These are phyloP conservation scores for Monochamus alternatus DNA, from an alignment of 2,888 invertebrate genomes.

Conservation along the genomic window DNA sequence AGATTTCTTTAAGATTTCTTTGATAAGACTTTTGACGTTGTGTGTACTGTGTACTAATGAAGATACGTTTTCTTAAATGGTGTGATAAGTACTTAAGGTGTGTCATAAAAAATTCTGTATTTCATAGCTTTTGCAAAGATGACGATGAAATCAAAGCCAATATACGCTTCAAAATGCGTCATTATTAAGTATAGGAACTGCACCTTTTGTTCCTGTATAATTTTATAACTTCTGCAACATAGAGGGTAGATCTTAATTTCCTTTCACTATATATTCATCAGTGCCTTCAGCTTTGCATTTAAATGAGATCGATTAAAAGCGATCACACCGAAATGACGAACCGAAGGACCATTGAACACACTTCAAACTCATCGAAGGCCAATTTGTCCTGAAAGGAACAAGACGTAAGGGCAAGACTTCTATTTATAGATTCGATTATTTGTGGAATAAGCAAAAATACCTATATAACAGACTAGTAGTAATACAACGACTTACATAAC, in stretches of 20 bases:
- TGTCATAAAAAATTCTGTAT: no score
- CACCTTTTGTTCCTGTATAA: not conserved
- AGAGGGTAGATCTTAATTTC: not conserved
- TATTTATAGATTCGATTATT: not conserved
- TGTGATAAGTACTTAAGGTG: no score
- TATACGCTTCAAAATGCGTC: no score
- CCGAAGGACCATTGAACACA: constrained; percentile 23
- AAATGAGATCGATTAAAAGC: constrained; percentile 28
- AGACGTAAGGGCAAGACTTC: not conserved
- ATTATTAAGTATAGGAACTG: not conserved
- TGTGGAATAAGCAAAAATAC: not conserved
- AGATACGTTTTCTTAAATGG: no score
- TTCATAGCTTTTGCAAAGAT: no score
- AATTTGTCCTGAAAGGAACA: constrained; percentile 5
- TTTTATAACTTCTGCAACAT: not conserved
- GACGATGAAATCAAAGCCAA: no score
- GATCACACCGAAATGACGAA: constrained; percentile 10
- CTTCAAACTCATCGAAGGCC: constrained; percentile 11
- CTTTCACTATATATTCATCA: constrained; percentile 28
- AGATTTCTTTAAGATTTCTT: no score
- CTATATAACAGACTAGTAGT: constrained; percentile 3
- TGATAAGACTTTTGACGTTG: no score
- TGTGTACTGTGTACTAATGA: no score
- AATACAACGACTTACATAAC: no score
- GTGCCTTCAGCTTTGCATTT: constrained; percentile 1